Conservation (phyloP, 2,888 invertebrate genomes). For the Ecdyonurus torrentis region DNA sequence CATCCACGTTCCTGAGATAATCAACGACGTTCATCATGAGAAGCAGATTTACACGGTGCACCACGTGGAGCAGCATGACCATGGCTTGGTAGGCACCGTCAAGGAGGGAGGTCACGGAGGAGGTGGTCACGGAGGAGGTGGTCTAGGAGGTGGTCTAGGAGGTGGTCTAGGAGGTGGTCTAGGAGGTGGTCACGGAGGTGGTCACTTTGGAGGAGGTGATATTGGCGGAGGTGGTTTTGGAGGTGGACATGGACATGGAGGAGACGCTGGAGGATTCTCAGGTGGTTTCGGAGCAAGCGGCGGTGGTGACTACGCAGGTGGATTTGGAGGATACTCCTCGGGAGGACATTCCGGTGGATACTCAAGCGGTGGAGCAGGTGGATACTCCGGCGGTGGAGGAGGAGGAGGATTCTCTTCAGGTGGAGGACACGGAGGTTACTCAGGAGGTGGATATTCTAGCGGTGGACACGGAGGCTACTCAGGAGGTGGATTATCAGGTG, state of each 20-base stretch:
- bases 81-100: constrained; percentile 10
- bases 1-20: constrained; percentile 19
- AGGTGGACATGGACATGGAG: constrained; percentile 9
- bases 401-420: not conserved
- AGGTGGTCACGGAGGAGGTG: constrained; percentile 13
- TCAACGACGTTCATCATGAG: constrained; percentile 18
- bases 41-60: constrained; percentile 16
- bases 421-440: not conserved
- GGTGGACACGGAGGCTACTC: not conserved
- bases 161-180: constrained; percentile 7
- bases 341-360: not conserved
- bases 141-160: constrained; percentile 9
- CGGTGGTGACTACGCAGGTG: not conserved
- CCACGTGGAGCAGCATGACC: constrained; percentile 18
- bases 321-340: not conserved
- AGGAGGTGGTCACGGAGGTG: constrained; percentile 10
- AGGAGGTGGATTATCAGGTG: not conserved
- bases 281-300: not conserved
- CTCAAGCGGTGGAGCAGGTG: constrained; percentile 8
- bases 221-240: constrained; percentile 7
- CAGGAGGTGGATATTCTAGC: not conserved
- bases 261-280: constrained; percentile 1
- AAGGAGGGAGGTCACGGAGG: constrained; percentile 8
- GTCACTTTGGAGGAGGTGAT: too few species aligned
- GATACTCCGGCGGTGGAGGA: constrained; percentile 5